Conservation (phyloP, 92 coral and sea anemone genomes). For the Palythoa grandis region DNA sequence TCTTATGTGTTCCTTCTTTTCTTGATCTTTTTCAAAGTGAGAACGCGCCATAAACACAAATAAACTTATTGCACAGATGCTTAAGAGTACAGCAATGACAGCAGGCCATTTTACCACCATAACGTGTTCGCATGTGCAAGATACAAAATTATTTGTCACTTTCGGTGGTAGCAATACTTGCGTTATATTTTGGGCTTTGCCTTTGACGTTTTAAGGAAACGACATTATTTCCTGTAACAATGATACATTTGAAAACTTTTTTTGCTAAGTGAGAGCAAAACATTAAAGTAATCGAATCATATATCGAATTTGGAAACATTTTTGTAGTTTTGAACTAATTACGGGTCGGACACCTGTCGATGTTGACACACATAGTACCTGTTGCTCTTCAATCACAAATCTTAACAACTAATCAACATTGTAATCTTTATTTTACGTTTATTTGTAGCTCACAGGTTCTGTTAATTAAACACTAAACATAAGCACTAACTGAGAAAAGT, state of each 20-base stretch:
- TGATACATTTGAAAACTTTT: neutral
- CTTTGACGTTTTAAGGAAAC: neutral
- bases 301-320: constrained; percentile 9
- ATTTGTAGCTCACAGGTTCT: neutral
- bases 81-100: constrained; percentile 31
- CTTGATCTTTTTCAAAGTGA: constrained; percentile 29
- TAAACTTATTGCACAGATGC: constrained; percentile 40
- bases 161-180: neutral
- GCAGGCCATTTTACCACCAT: constrained; percentile 53
- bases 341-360: neutral
- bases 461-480: neutral
- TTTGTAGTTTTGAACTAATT: neutral
- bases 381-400: neutral
- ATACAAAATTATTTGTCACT: neutral
- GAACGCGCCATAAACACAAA: constrained; percentile 33
- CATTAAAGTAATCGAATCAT: constrained; percentile 17
- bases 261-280: neutral
- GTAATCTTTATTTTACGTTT: neutral
- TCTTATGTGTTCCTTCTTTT: constrained; percentile 26
- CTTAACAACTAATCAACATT: neutral
- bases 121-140: neutral
- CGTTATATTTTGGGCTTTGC: neutral
- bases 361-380: constrained; percentile 31
- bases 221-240: neutral
- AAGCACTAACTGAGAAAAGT: neutral